A percentile compares a stretch with the other conserved stretches of the same genome.
Evolutionary conservation across 2,888 invertebrate species (phyloP).

Genomic region (Phyllotreta striolata): DNA sequence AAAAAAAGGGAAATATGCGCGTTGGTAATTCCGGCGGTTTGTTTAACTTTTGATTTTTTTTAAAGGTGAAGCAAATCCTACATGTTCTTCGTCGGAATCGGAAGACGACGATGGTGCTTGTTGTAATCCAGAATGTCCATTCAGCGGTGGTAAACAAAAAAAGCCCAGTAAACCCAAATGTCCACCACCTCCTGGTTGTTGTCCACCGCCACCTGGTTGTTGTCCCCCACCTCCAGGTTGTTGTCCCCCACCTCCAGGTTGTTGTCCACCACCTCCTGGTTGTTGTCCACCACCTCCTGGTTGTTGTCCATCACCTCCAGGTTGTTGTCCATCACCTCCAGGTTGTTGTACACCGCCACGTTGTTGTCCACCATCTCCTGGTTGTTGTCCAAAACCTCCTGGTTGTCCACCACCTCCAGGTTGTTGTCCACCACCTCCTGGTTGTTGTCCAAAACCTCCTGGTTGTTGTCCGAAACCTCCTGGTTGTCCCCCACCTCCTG

Average conservation of each 20-base stretch:
- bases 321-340: too few relatives aligned
- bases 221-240: not conserved
- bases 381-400: too few relatives aligned
- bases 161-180: not conserved
- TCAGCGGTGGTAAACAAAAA: constrained; percentile 19
- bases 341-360: too few relatives aligned
- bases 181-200: not conserved
- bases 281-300: too few relatives aligned
- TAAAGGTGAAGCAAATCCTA: constrained; percentile 9
- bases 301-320: too few relatives aligned
- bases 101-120: constrained; percentile 29
- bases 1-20: not conserved
- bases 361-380: too few relatives aligned
- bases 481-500: not conserved
- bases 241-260: too few relatives aligned
- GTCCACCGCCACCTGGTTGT: not conserved
- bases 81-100: constrained; percentile 8
- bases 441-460: constrained; percentile 1
- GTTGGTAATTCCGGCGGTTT: not conserved
- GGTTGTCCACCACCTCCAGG: not conserved
- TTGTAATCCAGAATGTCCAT: constrained; percentile 47
- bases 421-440: not conserved
- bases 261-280: too few relatives aligned
- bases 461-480: constrained; percentile 1
- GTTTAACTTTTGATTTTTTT: constrained; percentile 4